phyloP scores from a whole-genome alignment of 2,888 invertebrate genomes.

The Capitulum mitella region DNA sequence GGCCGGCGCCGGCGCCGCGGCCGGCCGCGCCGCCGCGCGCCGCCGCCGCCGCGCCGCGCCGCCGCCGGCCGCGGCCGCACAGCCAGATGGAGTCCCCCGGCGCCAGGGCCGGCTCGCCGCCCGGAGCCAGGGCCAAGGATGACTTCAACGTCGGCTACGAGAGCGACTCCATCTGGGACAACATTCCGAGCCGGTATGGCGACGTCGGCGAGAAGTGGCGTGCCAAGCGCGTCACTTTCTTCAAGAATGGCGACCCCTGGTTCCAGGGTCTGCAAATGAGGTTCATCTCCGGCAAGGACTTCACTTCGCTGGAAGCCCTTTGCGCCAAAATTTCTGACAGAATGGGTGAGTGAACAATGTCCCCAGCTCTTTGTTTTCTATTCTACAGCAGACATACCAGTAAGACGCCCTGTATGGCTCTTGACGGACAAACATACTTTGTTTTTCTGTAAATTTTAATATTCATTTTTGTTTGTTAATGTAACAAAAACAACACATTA shows the following conservation, averaged over 20 bases:
- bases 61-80: background rate
- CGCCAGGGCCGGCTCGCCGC: background rate
- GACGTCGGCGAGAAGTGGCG: slow-evolving; percentile 54
- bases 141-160: background rate
- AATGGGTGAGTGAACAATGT: background rate
- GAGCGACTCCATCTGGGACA: background rate
- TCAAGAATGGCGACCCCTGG: slow-evolving; percentile 87
- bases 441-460: too few species aligned
- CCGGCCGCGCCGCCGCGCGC: background rate
- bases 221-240: slow-evolving; percentile 76
- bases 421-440: too few species aligned
- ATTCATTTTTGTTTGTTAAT: too few species aligned
- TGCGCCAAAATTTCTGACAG: slow-evolving; percentile 67
- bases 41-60: background rate
- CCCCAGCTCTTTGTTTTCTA: too few species aligned
- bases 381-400: too few species aligned
- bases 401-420: too few species aligned
- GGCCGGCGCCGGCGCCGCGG: background rate
- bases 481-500: too few species aligned
- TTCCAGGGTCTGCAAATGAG: slow-evolving; percentile 80
- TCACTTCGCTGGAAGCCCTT: slow-evolving; percentile 73
- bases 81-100: background rate
- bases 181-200: background rate
- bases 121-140: background rate
- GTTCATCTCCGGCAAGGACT: slow-evolving; percentile 79